Conservation (phyloP, 2,888 invertebrate species). For the Parelbella ahira region DNA sequence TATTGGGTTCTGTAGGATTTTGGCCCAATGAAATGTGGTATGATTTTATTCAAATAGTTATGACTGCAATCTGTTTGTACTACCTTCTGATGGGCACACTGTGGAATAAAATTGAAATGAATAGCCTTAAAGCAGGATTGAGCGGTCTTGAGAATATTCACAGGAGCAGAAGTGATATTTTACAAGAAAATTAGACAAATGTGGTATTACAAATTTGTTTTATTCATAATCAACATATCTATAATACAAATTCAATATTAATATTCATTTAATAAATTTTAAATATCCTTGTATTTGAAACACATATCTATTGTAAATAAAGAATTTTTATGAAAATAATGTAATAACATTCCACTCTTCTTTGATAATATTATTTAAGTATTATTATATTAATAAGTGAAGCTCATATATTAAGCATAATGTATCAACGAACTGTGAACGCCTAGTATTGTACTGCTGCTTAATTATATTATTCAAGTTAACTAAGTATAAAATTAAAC, state of each 20-base stretch:
- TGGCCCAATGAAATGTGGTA: conserved; percentile 71
- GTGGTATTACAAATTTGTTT: conserved; percentile 10
- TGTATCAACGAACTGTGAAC: conserved; percentile 15
- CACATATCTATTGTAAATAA: too few relatives aligned
- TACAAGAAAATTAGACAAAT: conserved; percentile 3
- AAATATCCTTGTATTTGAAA: too few relatives aligned
- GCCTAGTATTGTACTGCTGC: background rate
- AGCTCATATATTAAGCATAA: conserved; percentile 9
- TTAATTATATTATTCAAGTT: conserved; percentile 3
- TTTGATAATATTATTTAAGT: background rate
- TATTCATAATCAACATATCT: conserved; percentile 14
- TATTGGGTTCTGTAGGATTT: conserved; percentile 73
- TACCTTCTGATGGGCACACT: conserved; percentile 88
- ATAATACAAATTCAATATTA: conserved; percentile 24
- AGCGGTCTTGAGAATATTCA: conserved; percentile 83
- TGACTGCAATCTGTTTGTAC: conserved; percentile 84
- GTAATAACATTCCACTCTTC: conserved; percentile 13
- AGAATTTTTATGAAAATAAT: too few relatives aligned
- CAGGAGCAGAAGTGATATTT: conserved; percentile 35
- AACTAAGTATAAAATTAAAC: conserved; percentile 3
- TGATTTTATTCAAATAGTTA: conserved; percentile 81
- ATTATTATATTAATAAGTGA: conserved; percentile 5
- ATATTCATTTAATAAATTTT: too few relatives aligned
- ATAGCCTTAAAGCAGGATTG: conserved; percentile 88
- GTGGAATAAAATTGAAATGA: conserved; percentile 90